phyloP scores from a whole-genome alignment of 2,888 invertebrate species.

The Apodemia mormo region DNA sequence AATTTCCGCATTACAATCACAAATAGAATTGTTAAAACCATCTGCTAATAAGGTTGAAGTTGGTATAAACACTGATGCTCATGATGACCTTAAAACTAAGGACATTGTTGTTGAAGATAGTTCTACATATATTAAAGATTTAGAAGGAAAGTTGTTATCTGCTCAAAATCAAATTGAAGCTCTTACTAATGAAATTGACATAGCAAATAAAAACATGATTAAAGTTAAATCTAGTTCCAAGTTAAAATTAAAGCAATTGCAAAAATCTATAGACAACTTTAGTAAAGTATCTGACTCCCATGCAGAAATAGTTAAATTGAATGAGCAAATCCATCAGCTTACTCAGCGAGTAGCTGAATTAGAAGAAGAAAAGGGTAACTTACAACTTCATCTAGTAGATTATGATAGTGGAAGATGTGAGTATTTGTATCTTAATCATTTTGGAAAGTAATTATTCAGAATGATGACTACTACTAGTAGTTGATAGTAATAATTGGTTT shows the following conservation, averaged over 20 bases:
- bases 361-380: slow-evolving; percentile 95
- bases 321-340: slow-evolving; percentile 83
- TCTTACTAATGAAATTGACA: slow-evolving; percentile 87
- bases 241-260: slow-evolving; percentile 87
- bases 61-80: slow-evolving; percentile 50
- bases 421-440: slow-evolving; percentile 37
- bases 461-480: no score
- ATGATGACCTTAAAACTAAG: slow-evolving; percentile 23
- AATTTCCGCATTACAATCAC: slow-evolving; percentile 44
- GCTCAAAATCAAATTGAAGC: slow-evolving; percentile 71
- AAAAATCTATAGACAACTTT: slow-evolving; percentile 86
- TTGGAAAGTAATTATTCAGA: no score
- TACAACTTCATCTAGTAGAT: slow-evolving; percentile 92
- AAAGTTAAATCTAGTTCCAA: slow-evolving; percentile 88
- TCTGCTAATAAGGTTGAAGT: slow-evolving; percentile 47
- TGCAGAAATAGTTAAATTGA: slow-evolving; percentile 84
- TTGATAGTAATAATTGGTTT: no score
- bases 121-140: slow-evolving; percentile 40
- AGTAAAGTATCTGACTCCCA: slow-evolving; percentile 86
- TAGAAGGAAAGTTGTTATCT: slow-evolving; percentile 69
- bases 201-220: slow-evolving; percentile 88
- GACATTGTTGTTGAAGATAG: slow-evolving; percentile 34
- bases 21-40: slow-evolving; percentile 34
- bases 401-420: slow-evolving; percentile 87
- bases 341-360: slow-evolving; percentile 90